These are phyloP conservation scores for Aplidium turbinatum DNA, from an alignment of 23 tunicate species.

Conservation along the genomic window DNA sequence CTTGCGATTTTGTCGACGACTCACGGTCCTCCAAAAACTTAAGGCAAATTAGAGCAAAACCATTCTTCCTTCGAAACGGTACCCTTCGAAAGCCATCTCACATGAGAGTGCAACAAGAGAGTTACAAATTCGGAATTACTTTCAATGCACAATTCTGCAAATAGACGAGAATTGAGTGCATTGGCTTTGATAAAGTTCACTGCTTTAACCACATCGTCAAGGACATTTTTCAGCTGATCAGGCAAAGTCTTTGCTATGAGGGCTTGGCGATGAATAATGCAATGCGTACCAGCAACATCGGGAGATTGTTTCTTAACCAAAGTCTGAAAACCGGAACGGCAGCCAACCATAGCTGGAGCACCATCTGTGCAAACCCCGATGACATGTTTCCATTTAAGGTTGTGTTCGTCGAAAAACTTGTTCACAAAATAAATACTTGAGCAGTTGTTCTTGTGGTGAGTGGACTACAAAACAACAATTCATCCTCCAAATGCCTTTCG, in stretches of 20 bases:
- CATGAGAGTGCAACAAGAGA: constrained; percentile 39
- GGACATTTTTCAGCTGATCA: constrained; percentile 29
- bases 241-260: constrained; percentile 44
- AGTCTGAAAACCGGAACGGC: constrained; percentile 53
- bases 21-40: too few relatives aligned
- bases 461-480: constrained; percentile 33
- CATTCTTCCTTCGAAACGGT: too few relatives aligned
- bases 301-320: constrained; percentile 49
- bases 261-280: constrained; percentile 53
- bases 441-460: constrained; percentile 56
- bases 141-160: constrained; percentile 54
- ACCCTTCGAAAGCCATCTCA: constrained; percentile 51
- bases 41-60: too few relatives aligned
- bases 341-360: constrained; percentile 74
- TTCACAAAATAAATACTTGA: constrained; percentile 16
- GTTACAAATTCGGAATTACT: constrained; percentile 51
- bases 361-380: constrained; percentile 72
- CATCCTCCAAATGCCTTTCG: constrained; percentile 57
- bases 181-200: constrained; percentile 51
- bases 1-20: too few relatives aligned
- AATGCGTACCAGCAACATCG: constrained; percentile 45
- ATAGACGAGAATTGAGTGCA: constrained; percentile 50
- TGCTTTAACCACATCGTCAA: constrained; percentile 46
- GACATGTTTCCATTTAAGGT: constrained; percentile 49
- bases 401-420: constrained; percentile 50